Base-by-base conservation (phyloP, 2,888 invertebrate species). In the Cantharis lateralis region DNA sequence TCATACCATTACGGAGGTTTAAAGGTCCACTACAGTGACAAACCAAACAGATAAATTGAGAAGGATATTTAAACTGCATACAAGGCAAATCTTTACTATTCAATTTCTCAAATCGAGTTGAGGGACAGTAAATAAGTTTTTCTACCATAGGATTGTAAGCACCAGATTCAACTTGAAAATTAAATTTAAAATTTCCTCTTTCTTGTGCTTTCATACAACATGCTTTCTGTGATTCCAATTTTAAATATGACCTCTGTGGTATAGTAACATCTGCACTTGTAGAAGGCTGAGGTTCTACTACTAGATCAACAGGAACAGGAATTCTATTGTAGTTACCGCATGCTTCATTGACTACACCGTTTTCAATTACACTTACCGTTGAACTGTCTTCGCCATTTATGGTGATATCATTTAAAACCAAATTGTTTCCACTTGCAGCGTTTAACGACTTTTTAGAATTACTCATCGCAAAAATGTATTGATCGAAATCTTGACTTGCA, bases 11-110 rank as follows among this genome's bases (percentile, higher is more conserved):
- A 28, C 16, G 64, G 1, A n/a, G 11, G 48, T 69, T 15, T 13
- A 69, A 10, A 11, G 76, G 69, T 15, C 83, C 69, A 16, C 83
- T 82, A 78, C 85, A 85, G 10, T 71, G 75, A 77, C 86, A 86
- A 66, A 85, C 68, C 4, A 86, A 76, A 71, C 86, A 86, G 1
- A 24, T 71, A 62, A 71, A 75, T n/a, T n/a, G 13, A 66, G 20
- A 13, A 13, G 64, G 20, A 66, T n/a, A 20, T 24, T 16, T 66
- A 66, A 66, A 66, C 13, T 66, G 64, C 2, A 24, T 66, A 9
- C 20, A 20, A 20, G 64, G 64, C n/a, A 66, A 20, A 66, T 13
- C 64, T 13, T 24, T 20, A 10, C 5, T 13, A 64, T 64, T 66
- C n/a, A 66, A 3, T 20, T n/a, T 20, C 13, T 66, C 24, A 66